Evolutionary conservation across 1,140 invertebrate species (phyloP).

Genomic region (Orussus abietinus): DNA sequence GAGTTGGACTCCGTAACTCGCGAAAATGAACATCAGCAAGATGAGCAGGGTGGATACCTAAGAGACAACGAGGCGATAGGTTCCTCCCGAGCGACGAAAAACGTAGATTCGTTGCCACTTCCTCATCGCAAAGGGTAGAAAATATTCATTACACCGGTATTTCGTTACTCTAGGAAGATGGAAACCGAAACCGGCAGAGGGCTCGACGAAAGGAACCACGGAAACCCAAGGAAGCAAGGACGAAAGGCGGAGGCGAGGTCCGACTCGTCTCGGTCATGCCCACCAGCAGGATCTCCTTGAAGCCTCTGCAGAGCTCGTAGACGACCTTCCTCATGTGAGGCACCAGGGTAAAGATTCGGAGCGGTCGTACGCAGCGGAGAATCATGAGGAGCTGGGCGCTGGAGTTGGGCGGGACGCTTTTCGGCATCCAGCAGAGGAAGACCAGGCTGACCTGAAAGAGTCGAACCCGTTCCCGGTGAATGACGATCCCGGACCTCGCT

Average conservation of each 20-base stretch:
- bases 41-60: conserved; percentile 95
- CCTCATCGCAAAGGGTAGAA: too few relatives aligned
- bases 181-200: too few relatives aligned
- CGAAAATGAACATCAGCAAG: conserved; percentile 98
- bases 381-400: conserved; percentile 94
- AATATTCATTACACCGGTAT: too few relatives aligned
- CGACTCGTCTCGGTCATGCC: conserved; percentile 26
- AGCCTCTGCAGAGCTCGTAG: conserved; percentile 96
- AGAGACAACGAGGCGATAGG: conserved; percentile 25
- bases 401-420: conserved; percentile 85
- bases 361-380: conserved; percentile 89
- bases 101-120: too few relatives aligned
- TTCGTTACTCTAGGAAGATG: too few relatives aligned
- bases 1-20: conserved; percentile 96
- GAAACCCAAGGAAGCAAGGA: too few relatives aligned
- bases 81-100: too few relatives aligned
- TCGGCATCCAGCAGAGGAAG: conserved; percentile 96
- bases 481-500: too few relatives aligned
- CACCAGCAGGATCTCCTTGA: conserved; percentile 97
- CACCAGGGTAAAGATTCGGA: conserved; percentile 96
- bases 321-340: conserved; percentile 99
- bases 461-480: too few relatives aligned
- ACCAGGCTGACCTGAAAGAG: conserved; percentile 78
- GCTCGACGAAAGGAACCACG: too few relatives aligned
- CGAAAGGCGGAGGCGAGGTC: neutral